These are phyloP conservation scores for Ectobius pallidus DNA, from an alignment of 2,888 invertebrate species.

Conservation along the genomic window DNA sequence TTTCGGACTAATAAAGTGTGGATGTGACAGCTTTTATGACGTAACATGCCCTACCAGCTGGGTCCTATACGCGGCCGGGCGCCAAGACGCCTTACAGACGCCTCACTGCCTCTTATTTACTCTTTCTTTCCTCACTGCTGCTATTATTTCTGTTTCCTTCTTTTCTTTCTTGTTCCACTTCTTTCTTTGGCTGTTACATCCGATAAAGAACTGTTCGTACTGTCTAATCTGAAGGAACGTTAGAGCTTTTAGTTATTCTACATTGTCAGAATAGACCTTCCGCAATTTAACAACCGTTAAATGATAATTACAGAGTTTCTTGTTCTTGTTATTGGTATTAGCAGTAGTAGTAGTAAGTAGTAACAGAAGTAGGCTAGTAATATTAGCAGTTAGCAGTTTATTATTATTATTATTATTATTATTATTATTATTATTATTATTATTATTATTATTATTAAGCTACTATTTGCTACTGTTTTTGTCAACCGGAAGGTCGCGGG, in stretches of 20 bases:
- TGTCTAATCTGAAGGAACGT: background rate
- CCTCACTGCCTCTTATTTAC: background rate
- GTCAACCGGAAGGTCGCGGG: too few relatives aligned
- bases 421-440: too few relatives aligned
- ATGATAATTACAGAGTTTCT: background rate
- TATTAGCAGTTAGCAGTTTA: too few relatives aligned
- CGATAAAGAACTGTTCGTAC: background rate
- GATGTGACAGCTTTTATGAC: constrained; percentile 12
- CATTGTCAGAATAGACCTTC: background rate
- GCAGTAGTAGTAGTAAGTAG: too few relatives aligned
- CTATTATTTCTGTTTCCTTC: background rate
- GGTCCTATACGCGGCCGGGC: too few relatives aligned
- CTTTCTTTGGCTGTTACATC: background rate
- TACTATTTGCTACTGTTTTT: too few relatives aligned
- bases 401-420: too few relatives aligned
- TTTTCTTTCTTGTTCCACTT: background rate
- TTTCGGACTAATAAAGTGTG: background rate
- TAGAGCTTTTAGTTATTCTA: background rate
- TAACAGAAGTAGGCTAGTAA: too few relatives aligned
- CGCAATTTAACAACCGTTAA: background rate
- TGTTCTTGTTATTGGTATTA: background rate
- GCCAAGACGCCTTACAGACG: background rate
- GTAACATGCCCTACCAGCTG: background rate
- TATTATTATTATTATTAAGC: too few relatives aligned
- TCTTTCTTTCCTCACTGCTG: background rate